These are phyloP conservation scores for Pygoscelis antarcticus DNA, from an alignment of 2,113 vertebrate genomes.

Conservation along the genomic window DNA sequence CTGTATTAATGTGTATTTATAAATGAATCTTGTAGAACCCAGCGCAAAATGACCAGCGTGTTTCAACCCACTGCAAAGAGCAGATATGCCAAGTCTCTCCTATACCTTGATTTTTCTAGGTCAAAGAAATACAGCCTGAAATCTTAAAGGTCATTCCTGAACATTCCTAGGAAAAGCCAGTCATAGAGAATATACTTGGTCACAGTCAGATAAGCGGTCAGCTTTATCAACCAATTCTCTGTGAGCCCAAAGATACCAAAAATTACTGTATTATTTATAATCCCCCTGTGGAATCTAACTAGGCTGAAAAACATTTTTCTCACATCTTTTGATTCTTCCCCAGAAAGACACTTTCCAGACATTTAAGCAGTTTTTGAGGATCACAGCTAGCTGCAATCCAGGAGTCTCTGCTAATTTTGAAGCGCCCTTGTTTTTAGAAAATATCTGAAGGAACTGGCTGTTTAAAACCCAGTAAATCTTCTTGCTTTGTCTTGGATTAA, in stretches of 20 bases:
- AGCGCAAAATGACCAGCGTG: accelerated
- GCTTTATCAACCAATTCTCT: background rate
- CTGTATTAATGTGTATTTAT: accelerated
- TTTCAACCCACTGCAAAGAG: background rate
- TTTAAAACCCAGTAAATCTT: background rate
- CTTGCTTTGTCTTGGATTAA: background rate
- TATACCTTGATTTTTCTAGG: background rate
- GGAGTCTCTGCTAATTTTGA: background rate
- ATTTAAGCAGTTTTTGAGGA: background rate
- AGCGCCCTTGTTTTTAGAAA: background rate
- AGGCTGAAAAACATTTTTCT: background rate
- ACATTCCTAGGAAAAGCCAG: background rate
- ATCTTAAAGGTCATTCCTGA: background rate
- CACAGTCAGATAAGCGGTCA: background rate
- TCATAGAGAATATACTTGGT: background rate
- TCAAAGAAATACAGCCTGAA: background rate
- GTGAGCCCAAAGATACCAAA: background rate
- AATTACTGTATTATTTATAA: background rate
- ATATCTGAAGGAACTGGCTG: background rate
- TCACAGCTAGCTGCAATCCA: background rate
- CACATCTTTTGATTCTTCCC: background rate
- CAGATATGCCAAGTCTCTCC: background rate
- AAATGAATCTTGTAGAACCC: background rate
- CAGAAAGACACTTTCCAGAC: background rate
- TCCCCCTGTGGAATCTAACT: background rate